Base-by-base conservation (phyloP, 2,797 vertebrate species). In the Aulostomus chinensis region DNA sequence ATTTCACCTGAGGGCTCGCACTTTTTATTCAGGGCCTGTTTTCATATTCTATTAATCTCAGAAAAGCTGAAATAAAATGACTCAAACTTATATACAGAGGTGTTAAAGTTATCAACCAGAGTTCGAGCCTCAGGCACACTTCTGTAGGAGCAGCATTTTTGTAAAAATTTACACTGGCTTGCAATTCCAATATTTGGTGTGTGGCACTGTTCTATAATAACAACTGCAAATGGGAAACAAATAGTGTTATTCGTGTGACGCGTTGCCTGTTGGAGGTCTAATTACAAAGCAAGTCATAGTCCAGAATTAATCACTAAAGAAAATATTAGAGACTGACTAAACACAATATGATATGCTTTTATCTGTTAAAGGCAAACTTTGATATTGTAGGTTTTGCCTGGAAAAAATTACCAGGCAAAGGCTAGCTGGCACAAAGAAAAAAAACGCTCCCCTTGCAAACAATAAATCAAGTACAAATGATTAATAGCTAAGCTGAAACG, bases 21-120 rank as follows among this genome's bases (percentile, higher is more conserved):
- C 14, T 48, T 54, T 43, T 58, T 48, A 66, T 76, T 76, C 45
- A 39, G 14, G 2, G 14, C 15, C 13, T 7, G 26, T 56, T 13
- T 53, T n/a, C n/a, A 41, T 20, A 37, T 58, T 45, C 13, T 53
- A 17, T 61, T 39, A 28, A 58, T 50, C 10, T 24, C 41, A 52
- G 25, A 46, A 15, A 16, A 36, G 7, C 29, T 65, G 9, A 60
- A 54, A 62, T 18, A 0, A 68, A 67, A 18, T 0, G 0, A n/a
- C 14, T 48, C 8, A 45, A 16, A 50, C 30, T 34, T 49, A 25
- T 24, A 52, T n/a, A 58, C 13, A n/a, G 32, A 47, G 41, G 48
- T 58, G n/a, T n/a, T n/a, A n/a, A n/a, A n/a, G n/a, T n/a, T n/a
- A n/a, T n/a, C n/a, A n/a, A n/a, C n/a, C 3, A 21, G 5, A 59